Percentiles rank a stretch among this genome's conserved stretches.
phyloP scores from a whole-genome alignment of 2,113 vertebrate genomes.

The Gorsachius goisagi region DNA sequence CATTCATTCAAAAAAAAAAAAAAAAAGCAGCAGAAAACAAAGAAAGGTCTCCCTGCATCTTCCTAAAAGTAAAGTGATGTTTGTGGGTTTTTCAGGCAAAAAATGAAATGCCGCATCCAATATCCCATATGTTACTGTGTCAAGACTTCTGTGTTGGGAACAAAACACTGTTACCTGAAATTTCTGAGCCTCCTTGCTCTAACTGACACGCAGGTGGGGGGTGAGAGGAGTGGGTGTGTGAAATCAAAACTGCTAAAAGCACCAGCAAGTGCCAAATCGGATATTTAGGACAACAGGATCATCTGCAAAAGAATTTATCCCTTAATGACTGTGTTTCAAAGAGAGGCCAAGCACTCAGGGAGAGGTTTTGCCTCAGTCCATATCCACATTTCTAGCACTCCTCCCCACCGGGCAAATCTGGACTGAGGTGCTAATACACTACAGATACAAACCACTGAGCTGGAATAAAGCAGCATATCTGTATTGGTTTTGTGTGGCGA shows the following conservation, averaged over 20 bases:
- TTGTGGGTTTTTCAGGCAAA: background rate
- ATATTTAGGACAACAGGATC: background rate
- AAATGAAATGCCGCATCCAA: background rate
- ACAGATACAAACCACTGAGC: background rate
- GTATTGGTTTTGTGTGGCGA: too few species aligned
- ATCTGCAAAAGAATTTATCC: background rate
- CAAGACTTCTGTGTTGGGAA: background rate
- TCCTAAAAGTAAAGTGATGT: background rate
- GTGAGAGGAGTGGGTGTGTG: background rate
- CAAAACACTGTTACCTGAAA: background rate
- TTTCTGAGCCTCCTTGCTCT: background rate
- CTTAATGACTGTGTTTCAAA: background rate
- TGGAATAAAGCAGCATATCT: background rate
- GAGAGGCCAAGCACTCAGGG: background rate
- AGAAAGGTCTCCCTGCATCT: background rate
- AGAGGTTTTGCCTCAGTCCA: background rate
- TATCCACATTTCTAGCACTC: background rate
- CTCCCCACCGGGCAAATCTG: background rate
- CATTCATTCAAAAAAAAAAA: background rate
- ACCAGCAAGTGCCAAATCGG: background rate
- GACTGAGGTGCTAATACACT: background rate
- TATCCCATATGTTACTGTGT: rapidly evolving
- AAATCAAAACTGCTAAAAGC: background rate
- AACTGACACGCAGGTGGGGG: background rate
- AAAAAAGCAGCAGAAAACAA: background rate